A percentile compares a stretch with the other conserved stretches of the same genome.
Evolutionary conservation across 1,140 invertebrate genomes (phyloP).

Genomic region (Caenorhabditis remanei): DNA sequence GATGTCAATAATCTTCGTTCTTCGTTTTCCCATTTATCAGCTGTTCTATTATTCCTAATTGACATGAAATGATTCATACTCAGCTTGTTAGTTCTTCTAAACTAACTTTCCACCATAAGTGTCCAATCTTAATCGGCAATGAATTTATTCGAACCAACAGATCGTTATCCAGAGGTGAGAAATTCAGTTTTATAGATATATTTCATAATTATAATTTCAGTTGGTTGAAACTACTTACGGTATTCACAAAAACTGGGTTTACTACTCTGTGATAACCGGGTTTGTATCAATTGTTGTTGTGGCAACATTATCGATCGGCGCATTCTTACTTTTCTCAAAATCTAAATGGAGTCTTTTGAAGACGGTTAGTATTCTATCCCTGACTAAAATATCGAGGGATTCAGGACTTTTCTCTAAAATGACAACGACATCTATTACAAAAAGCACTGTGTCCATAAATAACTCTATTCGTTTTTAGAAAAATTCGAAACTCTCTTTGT

Average conservation of each 20-base stretch:
- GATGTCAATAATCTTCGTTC: no score
- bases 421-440: no score
- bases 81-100: no score
- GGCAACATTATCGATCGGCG: neutral
- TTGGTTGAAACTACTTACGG: neutral
- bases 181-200: neutral
- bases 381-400: neutral
- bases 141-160: no score
- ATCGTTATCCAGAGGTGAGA: neutral
- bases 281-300: neutral
- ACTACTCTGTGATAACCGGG: neutral
- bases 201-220: neutral
- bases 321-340: neutral
- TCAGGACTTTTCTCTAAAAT: neutral
- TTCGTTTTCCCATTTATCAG: no score
- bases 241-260: neutral
- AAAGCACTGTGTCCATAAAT: no score
- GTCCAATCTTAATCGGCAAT: no score
- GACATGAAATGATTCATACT: no score
- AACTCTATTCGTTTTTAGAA: no score
- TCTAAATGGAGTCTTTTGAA: neutral
- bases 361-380: neutral
- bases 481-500: no score
- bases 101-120: no score
- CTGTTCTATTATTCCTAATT: no score